Percentiles rank a stretch among this genome's conserved stretches.
Conservation (phyloP, 2,113 vertebrate species). For the Phylloscopus trochiloides region DNA sequence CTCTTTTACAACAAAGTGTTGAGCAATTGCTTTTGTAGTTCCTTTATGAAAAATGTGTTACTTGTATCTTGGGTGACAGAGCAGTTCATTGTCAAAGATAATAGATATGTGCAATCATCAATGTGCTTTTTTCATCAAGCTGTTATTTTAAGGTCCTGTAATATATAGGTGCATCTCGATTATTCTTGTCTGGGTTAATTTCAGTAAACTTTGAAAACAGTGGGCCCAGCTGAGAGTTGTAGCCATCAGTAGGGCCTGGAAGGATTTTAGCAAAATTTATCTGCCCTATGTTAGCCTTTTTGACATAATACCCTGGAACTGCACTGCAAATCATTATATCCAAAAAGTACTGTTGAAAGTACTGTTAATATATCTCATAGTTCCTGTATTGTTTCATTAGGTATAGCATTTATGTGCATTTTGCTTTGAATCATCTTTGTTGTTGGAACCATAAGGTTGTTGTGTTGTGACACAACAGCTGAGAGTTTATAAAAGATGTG, state of each 20-base stretch:
- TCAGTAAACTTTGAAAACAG: neutral
- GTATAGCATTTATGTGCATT: neutral
- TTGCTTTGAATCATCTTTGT: neutral
- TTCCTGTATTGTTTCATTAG: neutral
- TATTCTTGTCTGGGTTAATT: neutral
- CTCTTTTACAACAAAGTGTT: neutral
- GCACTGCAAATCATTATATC: neutral
- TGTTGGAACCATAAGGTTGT: neutral
- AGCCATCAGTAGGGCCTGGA: neutral
- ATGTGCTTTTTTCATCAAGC: neutral
- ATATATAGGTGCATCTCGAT: neutral
- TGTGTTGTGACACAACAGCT: neutral
- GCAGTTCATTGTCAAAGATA: neutral
- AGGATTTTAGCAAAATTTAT: neutral
- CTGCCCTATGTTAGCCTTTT: neutral
- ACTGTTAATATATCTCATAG: neutral
- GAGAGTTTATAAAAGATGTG: neutral
- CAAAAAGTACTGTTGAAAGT: neutral
- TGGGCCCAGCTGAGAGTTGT: neutral
- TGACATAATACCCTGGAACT: neutral
- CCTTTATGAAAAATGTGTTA: neutral
- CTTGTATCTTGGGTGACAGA: neutral
- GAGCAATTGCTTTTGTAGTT: neutral
- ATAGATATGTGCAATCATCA: neutral
- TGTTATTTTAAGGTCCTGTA: neutral